A percentile compares a stretch with the other conserved stretches of the same genome.
phyloP scores from a whole-genome alignment of 1,140 invertebrate genomes.

The Zaprionus tsacasi region DNA sequence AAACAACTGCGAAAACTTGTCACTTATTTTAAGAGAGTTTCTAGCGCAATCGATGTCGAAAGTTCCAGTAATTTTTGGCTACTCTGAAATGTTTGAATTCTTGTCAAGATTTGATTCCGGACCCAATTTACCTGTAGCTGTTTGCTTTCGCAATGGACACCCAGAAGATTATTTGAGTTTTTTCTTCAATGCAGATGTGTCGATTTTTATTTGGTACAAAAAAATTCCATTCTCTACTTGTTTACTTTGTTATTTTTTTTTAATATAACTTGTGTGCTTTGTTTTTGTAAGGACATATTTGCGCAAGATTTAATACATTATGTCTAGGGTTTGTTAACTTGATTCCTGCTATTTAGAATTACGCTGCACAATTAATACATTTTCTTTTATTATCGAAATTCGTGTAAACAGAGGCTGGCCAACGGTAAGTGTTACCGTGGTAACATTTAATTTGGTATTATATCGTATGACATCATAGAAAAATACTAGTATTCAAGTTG shows the following conservation, averaged over 20 bases:
- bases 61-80: slow-evolving; percentile 44
- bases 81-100: slow-evolving; percentile 24
- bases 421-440: slow-evolving; percentile 24
- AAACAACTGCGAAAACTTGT: slow-evolving; percentile 26
- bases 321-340: not conserved
- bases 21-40: slow-evolving; percentile 11
- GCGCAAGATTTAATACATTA: slow-evolving; percentile 11
- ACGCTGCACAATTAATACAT: slow-evolving; percentile 24
- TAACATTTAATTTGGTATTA: slow-evolving; percentile 14
- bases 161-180: not conserved
- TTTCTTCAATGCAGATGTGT: slow-evolving; percentile 5
- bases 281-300: slow-evolving; percentile 26
- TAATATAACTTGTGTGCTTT: slow-evolving; percentile 30
- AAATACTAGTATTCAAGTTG: slow-evolving; percentile 9
- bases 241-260: slow-evolving; percentile 27
- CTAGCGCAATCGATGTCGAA: slow-evolving; percentile 32
- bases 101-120: slow-evolving; percentile 1
- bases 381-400: slow-evolving; percentile 33
- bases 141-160: not conserved
- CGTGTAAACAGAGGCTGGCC: slow-evolving; percentile 39
- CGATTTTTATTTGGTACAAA: slow-evolving; percentile 19
- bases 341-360: slow-evolving; percentile 11
- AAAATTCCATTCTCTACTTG: slow-evolving; percentile 12
- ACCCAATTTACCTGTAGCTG: slow-evolving; percentile 43
- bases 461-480: slow-evolving; percentile 41